phyloP scores from a whole-genome alignment of 2,797 vertebrate species.

The Tadarida brasiliensis region DNA sequence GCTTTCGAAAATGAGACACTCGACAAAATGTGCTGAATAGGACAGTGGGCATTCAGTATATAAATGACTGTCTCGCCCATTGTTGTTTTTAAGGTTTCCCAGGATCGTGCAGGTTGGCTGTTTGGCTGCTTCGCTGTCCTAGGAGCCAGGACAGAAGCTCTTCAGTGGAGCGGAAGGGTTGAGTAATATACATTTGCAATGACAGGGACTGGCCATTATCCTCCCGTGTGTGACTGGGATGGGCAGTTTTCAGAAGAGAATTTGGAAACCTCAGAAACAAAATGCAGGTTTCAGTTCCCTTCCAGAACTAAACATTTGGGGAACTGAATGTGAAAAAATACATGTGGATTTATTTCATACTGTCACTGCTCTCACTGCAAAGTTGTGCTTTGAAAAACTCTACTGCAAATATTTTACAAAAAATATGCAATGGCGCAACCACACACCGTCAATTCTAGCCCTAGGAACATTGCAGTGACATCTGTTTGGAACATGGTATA shows the following conservation, averaged over 20 bases:
- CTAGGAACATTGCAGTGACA: not conserved
- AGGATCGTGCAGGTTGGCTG: slow-evolving; percentile 6
- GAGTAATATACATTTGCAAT: not conserved
- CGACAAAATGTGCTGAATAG: slow-evolving; percentile 66
- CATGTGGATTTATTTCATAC: not conserved
- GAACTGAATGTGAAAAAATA: slow-evolving; percentile 1
- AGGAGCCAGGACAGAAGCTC: not conserved
- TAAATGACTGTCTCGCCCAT: slow-evolving; percentile 59
- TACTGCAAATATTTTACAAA: not conserved
- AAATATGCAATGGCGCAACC: not conserved
- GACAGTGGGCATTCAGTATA: slow-evolving; percentile 50
- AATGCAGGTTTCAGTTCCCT: not conserved
- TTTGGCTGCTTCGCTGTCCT: slow-evolving; percentile 37
- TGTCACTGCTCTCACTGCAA: not conserved
- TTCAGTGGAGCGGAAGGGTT: not conserved
- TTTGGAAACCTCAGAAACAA: not conserved
- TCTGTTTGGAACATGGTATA: not conserved
- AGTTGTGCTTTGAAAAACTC: not conserved
- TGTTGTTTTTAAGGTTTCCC: slow-evolving; percentile 64
- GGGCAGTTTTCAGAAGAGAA: not conserved
- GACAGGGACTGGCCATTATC: not conserved
- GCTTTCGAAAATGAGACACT: slow-evolving; percentile 77
- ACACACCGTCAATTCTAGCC: not conserved
- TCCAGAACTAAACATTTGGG: slow-evolving; percentile 6
- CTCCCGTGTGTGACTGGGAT: not conserved